A percentile compares a stretch with the other conserved stretches of the same genome.
These are phyloP conservation scores for Ctenochaetus hawaiiensis DNA, from an alignment of 2,797 vertebrate genomes.

Conservation along the genomic window DNA sequence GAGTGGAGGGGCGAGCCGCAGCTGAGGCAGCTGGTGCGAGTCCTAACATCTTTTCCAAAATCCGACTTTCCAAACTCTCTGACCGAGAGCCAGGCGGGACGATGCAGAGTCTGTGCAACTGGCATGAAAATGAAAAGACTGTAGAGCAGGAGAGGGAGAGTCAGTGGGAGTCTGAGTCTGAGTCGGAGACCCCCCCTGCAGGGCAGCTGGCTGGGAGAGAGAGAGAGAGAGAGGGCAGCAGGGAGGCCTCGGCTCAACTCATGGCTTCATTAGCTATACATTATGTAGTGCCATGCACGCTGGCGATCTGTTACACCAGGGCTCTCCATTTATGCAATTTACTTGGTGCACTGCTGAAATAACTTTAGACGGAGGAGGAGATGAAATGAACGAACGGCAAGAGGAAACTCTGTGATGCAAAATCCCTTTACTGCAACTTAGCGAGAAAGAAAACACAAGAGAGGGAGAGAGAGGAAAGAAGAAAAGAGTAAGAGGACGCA, in stretches of 20 bases:
- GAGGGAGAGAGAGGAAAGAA: neutral
- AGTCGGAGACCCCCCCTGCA: conserved; percentile 11
- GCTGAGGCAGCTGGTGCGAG: neutral
- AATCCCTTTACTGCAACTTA: conserved; percentile 7
- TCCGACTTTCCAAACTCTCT: conserved; percentile 11
- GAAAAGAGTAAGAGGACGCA: neutral
- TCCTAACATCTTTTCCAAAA: conserved; percentile 7
- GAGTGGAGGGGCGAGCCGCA: neutral
- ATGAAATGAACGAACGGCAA: neutral
- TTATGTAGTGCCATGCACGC: conserved; percentile 43
- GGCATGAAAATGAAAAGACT: conserved; percentile 18
- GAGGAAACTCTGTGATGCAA: conserved; percentile 12
- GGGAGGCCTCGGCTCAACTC: conserved; percentile 34
- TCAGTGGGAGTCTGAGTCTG: conserved; percentile 22
- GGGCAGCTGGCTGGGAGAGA: conserved; percentile 29
- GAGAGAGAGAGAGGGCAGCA: conserved; percentile 15
- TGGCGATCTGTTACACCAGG: conserved; percentile 34
- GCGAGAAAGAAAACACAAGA: neutral
- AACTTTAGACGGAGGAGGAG: conserved; percentile 8
- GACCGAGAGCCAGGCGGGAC: conserved; percentile 13
- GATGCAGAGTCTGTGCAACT: neutral
- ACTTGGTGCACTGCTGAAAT: conserved; percentile 15
- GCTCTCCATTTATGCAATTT: conserved; percentile 25
- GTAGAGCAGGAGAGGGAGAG: conserved; percentile 7
- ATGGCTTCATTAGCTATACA: conserved; percentile 60